A percentile compares a stretch with the other conserved stretches of the same genome.
These are phyloP conservation scores for Stenurella melanura DNA, from an alignment of 2,888 invertebrate species.

Conservation along the genomic window DNA sequence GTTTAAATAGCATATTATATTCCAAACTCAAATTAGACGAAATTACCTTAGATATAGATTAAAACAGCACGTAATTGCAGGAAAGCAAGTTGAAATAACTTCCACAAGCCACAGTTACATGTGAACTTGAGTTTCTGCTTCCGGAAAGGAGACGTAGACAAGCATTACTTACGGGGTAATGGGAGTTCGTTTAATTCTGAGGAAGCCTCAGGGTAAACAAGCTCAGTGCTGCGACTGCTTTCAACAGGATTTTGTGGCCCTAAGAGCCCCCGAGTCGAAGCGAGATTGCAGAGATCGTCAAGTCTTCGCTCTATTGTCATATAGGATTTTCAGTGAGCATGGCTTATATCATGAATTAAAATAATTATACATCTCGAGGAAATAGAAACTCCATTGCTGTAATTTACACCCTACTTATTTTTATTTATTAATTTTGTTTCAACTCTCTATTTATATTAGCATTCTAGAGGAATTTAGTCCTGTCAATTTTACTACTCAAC, in stretches of 20 bases:
- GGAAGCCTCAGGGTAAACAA: constrained; percentile 40
- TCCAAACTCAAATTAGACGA: constrained; percentile 22
- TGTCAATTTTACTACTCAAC: too few species aligned
- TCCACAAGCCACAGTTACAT: constrained; percentile 8
- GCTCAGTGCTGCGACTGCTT: constrained; percentile 37
- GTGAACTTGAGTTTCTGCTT: constrained; percentile 25
- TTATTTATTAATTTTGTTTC: too few species aligned
- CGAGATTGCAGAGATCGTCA: constrained; percentile 41
- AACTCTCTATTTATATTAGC: too few species aligned
- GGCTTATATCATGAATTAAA: constrained; percentile 31
- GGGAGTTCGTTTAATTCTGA: constrained; percentile 42
- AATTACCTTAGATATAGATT: constrained; percentile 36
- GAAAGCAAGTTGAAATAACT: constrained; percentile 21
- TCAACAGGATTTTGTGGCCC: constrained; percentile 37
- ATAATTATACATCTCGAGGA: constrained; percentile 21
- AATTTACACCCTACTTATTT: neutral
- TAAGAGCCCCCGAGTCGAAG: constrained; percentile 19
- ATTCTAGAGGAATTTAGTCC: too few species aligned
- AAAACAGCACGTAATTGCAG: constrained; percentile 25
- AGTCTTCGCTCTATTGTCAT: constrained; percentile 40
- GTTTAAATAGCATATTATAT: constrained; percentile 23
- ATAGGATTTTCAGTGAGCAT: constrained; percentile 18
- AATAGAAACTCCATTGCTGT: neutral
- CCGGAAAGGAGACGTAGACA: constrained; percentile 19
- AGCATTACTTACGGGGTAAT: constrained; percentile 29